Evolutionary conservation across 2,797 vertebrate species (phyloP).

Genomic region (Etheostoma perlongum): DNA sequence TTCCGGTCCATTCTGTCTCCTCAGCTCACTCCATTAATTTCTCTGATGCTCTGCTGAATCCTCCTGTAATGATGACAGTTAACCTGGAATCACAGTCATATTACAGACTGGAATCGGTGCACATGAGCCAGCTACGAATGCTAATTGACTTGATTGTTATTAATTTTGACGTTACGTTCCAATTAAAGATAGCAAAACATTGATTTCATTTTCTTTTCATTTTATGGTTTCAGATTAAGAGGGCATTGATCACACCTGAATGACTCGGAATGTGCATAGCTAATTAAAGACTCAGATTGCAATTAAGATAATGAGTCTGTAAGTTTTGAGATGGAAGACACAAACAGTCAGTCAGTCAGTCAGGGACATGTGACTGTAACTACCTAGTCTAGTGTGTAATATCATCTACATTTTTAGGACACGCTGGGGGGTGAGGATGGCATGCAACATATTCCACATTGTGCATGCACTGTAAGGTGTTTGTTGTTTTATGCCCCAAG

Average conservation of each 20-base stretch:
- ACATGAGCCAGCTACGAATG: conserved; percentile 55
- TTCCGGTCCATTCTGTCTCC: conserved; percentile 38
- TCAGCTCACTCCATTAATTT: conserved; percentile 67
- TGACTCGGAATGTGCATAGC: conserved; percentile 65
- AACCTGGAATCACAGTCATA: conserved; percentile 71
- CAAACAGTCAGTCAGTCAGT: conserved; percentile 59
- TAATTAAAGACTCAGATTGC: conserved; percentile 82
- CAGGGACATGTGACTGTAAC: conserved; percentile 33
- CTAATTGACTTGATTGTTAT: conserved; percentile 84
- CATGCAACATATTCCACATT: background rate
- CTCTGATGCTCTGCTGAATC: conserved; percentile 53
- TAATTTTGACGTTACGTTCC: conserved; percentile 83
- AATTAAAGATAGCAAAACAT: conserved; percentile 83
- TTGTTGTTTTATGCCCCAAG: no score
- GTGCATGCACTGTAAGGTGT: no score
- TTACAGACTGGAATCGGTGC: conserved; percentile 64
- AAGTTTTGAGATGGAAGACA: conserved; percentile 66
- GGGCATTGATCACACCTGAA: conserved; percentile 82
- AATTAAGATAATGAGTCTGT: conserved; percentile 82
- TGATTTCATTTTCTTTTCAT: conserved; percentile 81
- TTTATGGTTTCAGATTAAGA: conserved; percentile 76
- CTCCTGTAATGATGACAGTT: conserved; percentile 72
- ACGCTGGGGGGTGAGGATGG: conserved; percentile 1
- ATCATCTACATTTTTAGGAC: background rate
- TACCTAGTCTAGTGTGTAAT: background rate